Evolutionary conservation across 2,113 vertebrate genomes (phyloP).

Genomic region (Myrmecobius fasciatus): DNA sequence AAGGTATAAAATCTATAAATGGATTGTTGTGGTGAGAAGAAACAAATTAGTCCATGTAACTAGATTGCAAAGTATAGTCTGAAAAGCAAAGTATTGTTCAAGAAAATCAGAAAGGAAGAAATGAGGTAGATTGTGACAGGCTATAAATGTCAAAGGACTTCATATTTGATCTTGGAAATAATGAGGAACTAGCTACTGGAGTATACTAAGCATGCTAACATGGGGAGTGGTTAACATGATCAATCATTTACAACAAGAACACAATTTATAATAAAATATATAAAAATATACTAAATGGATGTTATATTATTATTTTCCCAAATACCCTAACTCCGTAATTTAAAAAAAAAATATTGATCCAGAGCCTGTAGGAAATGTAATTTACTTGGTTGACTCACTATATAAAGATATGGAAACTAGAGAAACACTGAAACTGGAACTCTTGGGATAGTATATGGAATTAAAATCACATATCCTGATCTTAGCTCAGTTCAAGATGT

Average conservation of each 20-base stretch:
- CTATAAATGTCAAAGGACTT: background rate
- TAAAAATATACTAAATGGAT: background rate
- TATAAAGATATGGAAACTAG: background rate
- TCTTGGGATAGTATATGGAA: background rate
- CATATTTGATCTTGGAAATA: background rate
- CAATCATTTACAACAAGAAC: background rate
- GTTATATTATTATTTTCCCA: background rate
- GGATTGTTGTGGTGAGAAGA: background rate
- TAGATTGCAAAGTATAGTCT: background rate
- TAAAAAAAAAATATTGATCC: background rate
- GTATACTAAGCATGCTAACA: background rate
- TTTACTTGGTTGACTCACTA: background rate
- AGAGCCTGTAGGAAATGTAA: background rate
- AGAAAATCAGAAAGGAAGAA: background rate
- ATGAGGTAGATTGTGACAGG: background rate
- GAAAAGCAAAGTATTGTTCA: background rate
- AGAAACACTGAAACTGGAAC: background rate
- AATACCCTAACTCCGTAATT: background rate
- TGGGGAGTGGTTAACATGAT: background rate
- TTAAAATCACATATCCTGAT: background rate
- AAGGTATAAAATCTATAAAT: background rate
- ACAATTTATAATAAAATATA: background rate
- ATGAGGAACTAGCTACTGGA: background rate
- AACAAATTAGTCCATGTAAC: background rate
- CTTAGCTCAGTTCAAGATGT: background rate